Evolutionary conservation across 2,113 vertebrate species (phyloP).

Genomic region (Zapus hudsonius): DNA sequence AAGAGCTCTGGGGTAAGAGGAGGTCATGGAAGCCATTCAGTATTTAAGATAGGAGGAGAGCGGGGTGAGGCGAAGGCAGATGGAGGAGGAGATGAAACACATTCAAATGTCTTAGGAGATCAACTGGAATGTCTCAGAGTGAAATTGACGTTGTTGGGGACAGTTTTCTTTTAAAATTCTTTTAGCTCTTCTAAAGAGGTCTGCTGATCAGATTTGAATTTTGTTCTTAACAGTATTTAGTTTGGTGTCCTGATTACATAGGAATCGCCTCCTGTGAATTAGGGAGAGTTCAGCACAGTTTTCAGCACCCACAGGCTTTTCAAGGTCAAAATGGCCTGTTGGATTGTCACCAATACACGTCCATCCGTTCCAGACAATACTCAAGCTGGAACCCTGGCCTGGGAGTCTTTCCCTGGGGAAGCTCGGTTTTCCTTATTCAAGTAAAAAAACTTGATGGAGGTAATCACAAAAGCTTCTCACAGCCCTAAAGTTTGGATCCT

Average conservation of each 20-base stretch:
- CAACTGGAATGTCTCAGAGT: not conserved
- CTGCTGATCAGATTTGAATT: constrained; percentile 62
- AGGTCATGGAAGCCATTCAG: constrained; percentile 8
- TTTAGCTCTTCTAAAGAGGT: constrained; percentile 47
- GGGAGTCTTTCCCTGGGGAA: not conserved
- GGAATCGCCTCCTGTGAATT: not conserved
- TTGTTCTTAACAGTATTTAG: constrained; percentile 15
- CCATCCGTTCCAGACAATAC: not conserved
- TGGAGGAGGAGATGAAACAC: constrained; percentile 24
- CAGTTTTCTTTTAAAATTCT: constrained; percentile 54
- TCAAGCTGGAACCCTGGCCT: not conserved
- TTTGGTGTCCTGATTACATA: constrained; percentile 12
- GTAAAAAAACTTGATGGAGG: not conserved
- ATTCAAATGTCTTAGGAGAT: constrained; percentile 34
- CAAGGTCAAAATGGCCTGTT: constrained; percentile 23
- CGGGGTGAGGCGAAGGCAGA: not conserved
- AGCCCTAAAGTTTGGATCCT: not conserved
- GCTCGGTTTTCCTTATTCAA: constrained; percentile 4
- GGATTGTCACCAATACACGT: not conserved
- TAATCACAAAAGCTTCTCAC: not conserved
- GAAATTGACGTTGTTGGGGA: constrained; percentile 31
- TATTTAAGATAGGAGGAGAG: constrained; percentile 25
- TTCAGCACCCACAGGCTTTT: not conserved
- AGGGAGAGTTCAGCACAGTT: not conserved
- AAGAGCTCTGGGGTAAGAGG: not conserved